A percentile compares a stretch with the other conserved stretches of the same genome.
phyloP scores from a whole-genome alignment of 2,797 vertebrate genomes.

The Muscicapa comitata region DNA sequence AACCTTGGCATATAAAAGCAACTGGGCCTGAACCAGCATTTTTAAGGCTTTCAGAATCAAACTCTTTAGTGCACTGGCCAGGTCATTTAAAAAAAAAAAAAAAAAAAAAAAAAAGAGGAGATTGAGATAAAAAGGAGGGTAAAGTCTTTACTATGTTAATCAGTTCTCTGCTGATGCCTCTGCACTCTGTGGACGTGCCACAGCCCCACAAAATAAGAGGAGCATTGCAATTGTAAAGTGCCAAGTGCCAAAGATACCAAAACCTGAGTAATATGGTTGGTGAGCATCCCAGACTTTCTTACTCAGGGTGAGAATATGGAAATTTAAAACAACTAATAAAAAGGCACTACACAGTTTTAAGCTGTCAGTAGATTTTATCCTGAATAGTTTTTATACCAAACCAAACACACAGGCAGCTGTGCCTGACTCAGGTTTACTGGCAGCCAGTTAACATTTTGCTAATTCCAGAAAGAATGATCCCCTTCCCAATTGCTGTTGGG shows the following conservation, averaged over 20 bases:
- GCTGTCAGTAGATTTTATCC: neutral
- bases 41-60: neutral
- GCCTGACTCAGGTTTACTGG: neutral
- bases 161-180: neutral
- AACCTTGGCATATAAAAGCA: neutral
- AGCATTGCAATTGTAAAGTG: neutral
- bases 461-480: neutral
- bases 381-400: neutral
- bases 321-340: neutral
- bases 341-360: neutral
- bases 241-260: constrained; percentile 27
- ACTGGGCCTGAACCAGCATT: neutral
- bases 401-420: neutral
- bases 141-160: neutral
- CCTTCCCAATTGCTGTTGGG: fast-evolving
- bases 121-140: fast-evolving
- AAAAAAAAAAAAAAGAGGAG: neutral
- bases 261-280: constrained; percentile 10
- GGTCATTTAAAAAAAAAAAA: neutral
- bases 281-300: constrained; percentile 23
- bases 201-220: neutral
- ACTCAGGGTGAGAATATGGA: neutral
- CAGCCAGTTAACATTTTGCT: neutral
- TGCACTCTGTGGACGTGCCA: neutral
- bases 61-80: neutral